phyloP scores from a whole-genome alignment of 2,113 vertebrate species.

The Monopterus albus region DNA sequence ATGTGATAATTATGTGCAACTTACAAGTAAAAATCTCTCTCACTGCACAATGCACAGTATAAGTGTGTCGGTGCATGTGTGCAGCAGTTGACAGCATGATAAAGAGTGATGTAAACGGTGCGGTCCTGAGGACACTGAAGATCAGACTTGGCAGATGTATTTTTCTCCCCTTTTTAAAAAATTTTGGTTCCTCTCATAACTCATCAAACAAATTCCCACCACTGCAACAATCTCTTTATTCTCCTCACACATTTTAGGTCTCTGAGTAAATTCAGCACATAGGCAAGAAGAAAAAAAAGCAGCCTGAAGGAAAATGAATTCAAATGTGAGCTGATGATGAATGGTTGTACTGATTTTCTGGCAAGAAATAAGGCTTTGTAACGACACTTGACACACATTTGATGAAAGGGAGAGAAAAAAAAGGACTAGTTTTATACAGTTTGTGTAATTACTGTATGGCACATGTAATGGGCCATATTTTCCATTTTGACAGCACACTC shows the following conservation, averaged over 20 bases:
- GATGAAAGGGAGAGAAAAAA: slow-evolving; percentile 74
- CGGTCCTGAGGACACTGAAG: slow-evolving; percentile 55
- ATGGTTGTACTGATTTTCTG: slow-evolving; percentile 77
- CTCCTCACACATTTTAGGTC: slow-evolving; percentile 62
- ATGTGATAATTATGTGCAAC: slow-evolving; percentile 70
- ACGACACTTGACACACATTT: slow-evolving; percentile 79
- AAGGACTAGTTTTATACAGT: slow-evolving; percentile 73
- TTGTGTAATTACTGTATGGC: slow-evolving; percentile 74
- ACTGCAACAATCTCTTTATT: slow-evolving; percentile 73
- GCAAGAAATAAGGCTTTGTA: slow-evolving; percentile 78
- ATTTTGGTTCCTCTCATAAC: slow-evolving; percentile 70
- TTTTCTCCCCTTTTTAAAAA: slow-evolving; percentile 59
- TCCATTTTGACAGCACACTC: slow-evolving; percentile 74
- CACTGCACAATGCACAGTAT: slow-evolving; percentile 34
- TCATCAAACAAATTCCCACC: slow-evolving; percentile 78
- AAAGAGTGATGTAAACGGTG: slow-evolving; percentile 65
- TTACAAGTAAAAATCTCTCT: slow-evolving; percentile 51
- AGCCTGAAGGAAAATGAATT: slow-evolving; percentile 80
- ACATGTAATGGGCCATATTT: slow-evolving; percentile 72
- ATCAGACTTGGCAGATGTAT: slow-evolving; percentile 68
- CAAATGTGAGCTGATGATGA: slow-evolving; percentile 81
- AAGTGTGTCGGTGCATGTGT: slow-evolving; percentile 34
- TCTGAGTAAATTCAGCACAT: slow-evolving; percentile 63
- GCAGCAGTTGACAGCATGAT: slow-evolving; percentile 53
- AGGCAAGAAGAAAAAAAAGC: slow-evolving; percentile 48